phyloP scores from a whole-genome alignment of 2,888 invertebrate genomes.

The Cheilosia urbana region DNA sequence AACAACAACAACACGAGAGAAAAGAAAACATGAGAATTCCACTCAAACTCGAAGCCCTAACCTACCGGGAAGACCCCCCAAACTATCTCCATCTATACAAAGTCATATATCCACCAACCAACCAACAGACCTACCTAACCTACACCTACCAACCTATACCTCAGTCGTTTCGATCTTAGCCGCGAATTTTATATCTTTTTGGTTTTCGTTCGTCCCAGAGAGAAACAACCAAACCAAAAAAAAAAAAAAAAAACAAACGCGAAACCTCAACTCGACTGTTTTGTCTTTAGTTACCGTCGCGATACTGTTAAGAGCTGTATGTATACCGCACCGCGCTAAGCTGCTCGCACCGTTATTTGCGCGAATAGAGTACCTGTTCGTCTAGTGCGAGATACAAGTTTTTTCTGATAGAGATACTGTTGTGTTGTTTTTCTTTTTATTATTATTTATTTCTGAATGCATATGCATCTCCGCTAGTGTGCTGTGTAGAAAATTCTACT shows the following conservation, averaged over 20 bases:
- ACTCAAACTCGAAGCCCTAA: constrained; percentile 65
- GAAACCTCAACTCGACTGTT: constrained; percentile 74
- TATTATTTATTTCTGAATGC: neutral
- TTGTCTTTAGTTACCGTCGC: constrained; percentile 82
- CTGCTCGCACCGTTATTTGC: constrained; percentile 72
- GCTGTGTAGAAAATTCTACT: constrained; percentile 55
- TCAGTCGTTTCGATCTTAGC: constrained; percentile 70
- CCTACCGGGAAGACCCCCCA: constrained; percentile 46
- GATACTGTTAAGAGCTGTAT: constrained; percentile 80
- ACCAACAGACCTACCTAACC: constrained; percentile 35
- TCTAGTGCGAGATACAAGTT: constrained; percentile 65
- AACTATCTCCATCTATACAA: constrained; percentile 21
- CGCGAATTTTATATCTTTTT: constrained; percentile 66
- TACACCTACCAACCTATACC: constrained; percentile 42
- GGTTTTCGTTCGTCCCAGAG: constrained; percentile 61
- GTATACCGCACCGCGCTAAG: constrained; percentile 73
- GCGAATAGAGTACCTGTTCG: constrained; percentile 70
- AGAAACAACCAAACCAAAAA: constrained; percentile 51
- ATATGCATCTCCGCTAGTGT: constrained; percentile 43
- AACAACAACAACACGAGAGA: constrained; percentile 8
- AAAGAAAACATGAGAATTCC: constrained; percentile 43
- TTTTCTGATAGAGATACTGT: constrained; percentile 37
- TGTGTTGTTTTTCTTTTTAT: constrained; percentile 28
- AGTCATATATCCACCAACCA: constrained; percentile 33
- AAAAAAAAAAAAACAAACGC: constrained; percentile 42